A percentile compares a stretch with the other conserved stretches of the same genome.
These are phyloP conservation scores for Sciurus niger DNA, from an alignment of 2,113 vertebrate species.

Conservation along the genomic window DNA sequence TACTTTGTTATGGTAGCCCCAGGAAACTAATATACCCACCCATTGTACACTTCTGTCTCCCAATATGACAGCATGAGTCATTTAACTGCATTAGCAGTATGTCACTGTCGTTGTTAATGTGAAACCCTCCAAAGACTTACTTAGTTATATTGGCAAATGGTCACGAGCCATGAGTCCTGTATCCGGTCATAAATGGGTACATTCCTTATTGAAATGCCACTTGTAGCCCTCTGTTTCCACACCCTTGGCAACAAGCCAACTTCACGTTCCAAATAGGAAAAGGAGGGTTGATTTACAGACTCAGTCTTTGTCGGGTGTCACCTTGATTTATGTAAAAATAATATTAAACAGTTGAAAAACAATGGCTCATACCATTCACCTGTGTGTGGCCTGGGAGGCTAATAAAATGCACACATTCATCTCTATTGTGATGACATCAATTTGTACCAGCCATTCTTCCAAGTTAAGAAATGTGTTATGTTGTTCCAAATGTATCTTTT, in stretches of 20 bases:
- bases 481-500: slow-evolving; percentile 83
- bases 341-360: slow-evolving; percentile 78
- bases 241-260: slow-evolving; percentile 36
- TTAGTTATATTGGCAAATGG: background rate
- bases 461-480: slow-evolving; percentile 82
- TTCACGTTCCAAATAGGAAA: slow-evolving; percentile 72
- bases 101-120: background rate
- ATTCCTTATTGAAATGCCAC: slow-evolving; percentile 48
- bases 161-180: background rate
- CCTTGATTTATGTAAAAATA: slow-evolving; percentile 62
- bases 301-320: slow-evolving; percentile 23
- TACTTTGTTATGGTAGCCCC: rapidly evolving
- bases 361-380: slow-evolving; percentile 66
- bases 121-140: background rate
- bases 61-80: background rate
- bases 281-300: slow-evolving; percentile 71
- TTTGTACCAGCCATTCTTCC: slow-evolving; percentile 78
- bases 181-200: slow-evolving; percentile 42
- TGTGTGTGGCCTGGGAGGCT: slow-evolving; percentile 18
- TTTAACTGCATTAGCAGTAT: background rate
- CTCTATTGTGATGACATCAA: slow-evolving; percentile 76
- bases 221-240: slow-evolving; percentile 38
- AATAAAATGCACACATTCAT: slow-evolving; percentile 67
- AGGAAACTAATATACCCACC: no score
- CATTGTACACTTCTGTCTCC: background rate